Evolutionary conservation across 2,113 vertebrate genomes (phyloP).

Genomic region (Lepisosteus oculatus): DNA sequence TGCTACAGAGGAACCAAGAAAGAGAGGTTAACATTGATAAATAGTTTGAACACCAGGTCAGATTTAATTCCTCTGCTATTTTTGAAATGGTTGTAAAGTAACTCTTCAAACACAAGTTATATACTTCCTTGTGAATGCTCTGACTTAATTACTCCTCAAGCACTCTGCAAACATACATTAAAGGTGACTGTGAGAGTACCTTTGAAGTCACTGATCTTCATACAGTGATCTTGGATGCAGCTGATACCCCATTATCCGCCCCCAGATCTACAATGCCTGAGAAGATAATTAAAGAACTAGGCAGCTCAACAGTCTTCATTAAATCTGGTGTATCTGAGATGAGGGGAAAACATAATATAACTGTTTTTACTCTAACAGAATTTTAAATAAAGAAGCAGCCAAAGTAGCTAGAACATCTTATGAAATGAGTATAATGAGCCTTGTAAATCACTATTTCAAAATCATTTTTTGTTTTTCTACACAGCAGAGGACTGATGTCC

Average conservation of each 20-base stretch:
- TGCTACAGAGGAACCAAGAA: no score
- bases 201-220: background rate
- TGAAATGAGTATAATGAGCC: no score
- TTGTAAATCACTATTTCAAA: no score
- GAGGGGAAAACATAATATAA: no score
- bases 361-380: no score
- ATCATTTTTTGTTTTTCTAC: no score
- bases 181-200: background rate
- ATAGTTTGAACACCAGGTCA: no score
- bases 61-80: background rate
- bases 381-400: no score
- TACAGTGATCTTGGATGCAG: background rate
- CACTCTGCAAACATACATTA: background rate
- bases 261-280: background rate
- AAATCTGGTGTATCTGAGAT: no score
- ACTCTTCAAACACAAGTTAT: background rate
- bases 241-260: constrained; percentile 11
- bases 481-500: no score
- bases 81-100: background rate
- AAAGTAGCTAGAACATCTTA: no score
- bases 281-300: constrained; percentile 13
- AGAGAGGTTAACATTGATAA: no score
- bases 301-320: background rate
- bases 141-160: constrained; percentile 9
- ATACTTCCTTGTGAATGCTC: background rate